These are phyloP conservation scores for Montipora sp. DNA, from an alignment of 64 coral and sea anemone species.

Conservation along the genomic window DNA sequence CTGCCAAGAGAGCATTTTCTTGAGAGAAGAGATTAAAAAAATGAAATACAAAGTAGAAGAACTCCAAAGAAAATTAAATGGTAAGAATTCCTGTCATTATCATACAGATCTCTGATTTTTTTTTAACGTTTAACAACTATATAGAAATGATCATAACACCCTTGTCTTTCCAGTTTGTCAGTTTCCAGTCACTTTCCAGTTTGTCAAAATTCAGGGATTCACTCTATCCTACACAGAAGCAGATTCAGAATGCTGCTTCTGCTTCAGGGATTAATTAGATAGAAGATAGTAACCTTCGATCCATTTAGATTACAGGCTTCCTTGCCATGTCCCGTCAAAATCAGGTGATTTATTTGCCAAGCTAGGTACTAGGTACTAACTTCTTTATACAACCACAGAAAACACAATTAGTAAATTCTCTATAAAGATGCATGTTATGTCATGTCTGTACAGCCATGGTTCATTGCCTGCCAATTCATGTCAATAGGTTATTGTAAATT, in stretches of 20 bases:
- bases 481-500: constrained; percentile 2
- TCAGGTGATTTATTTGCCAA: neutral
- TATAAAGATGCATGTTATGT: neutral
- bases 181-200: constrained; percentile 12
- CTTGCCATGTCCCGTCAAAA: neutral
- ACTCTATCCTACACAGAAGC: neutral
- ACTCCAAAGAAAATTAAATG: constrained; percentile 14
- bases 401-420: neutral
- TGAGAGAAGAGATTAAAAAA: constrained; percentile 7
- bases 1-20: constrained; percentile 16
- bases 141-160: constrained; percentile 7
- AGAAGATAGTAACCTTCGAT: neutral
- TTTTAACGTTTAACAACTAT: constrained; percentile 11
- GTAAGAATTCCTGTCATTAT: constrained; percentile 10
- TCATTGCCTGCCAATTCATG: constrained; percentile 1
- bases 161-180: constrained; percentile 9
- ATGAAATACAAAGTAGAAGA: constrained; percentile 7
- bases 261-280: neutral
- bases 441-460: constrained; percentile 1
- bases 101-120: constrained; percentile 18
- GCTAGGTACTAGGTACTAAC: constrained; percentile 1
- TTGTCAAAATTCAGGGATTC: constrained; percentile 14
- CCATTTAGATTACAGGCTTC: neutral
- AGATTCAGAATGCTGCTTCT: neutral
- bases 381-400: neutral